phyloP scores from a whole-genome alignment of 2,888 invertebrate genomes.

The Thymelicus acteon region DNA sequence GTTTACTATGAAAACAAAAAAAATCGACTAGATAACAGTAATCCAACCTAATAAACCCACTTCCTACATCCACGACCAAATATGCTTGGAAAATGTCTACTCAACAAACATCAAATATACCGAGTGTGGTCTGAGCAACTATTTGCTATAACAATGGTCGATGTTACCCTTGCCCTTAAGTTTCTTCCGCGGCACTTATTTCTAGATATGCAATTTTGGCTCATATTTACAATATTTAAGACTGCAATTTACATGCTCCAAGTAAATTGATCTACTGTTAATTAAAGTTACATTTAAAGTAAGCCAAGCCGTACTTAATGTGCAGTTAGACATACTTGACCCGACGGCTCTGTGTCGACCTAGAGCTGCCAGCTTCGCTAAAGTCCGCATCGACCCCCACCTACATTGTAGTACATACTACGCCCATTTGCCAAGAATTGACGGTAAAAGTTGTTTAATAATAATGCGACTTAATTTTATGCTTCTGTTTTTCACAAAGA shows the following conservation, averaged over 20 bases:
- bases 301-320: slow-evolving; percentile 34
- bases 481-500: not conserved
- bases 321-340: slow-evolving; percentile 39
- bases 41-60: not conserved
- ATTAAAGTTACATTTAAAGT: slow-evolving; percentile 8
- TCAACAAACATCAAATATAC: slow-evolving; percentile 19
- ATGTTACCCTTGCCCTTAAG: slow-evolving; percentile 13
- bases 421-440: slow-evolving; percentile 13
- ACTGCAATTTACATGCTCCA: not conserved
- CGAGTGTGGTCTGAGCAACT: slow-evolving; percentile 7
- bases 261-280: not conserved
- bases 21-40: not conserved
- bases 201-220: not conserved
- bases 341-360: slow-evolving; percentile 37
- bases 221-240: not conserved
- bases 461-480: not conserved
- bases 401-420: slow-evolving; percentile 26
- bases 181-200: not conserved
- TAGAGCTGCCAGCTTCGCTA: slow-evolving; percentile 34
- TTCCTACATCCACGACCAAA: not conserved
- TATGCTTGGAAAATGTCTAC: slow-evolving; percentile 1
- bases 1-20: not conserved
- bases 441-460: not conserved
- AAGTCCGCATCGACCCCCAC: slow-evolving; percentile 38
- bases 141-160: slow-evolving; percentile 18